Base-by-base conservation (phyloP, 2,797 vertebrate species). In the Manis crassicaudata region DNA sequence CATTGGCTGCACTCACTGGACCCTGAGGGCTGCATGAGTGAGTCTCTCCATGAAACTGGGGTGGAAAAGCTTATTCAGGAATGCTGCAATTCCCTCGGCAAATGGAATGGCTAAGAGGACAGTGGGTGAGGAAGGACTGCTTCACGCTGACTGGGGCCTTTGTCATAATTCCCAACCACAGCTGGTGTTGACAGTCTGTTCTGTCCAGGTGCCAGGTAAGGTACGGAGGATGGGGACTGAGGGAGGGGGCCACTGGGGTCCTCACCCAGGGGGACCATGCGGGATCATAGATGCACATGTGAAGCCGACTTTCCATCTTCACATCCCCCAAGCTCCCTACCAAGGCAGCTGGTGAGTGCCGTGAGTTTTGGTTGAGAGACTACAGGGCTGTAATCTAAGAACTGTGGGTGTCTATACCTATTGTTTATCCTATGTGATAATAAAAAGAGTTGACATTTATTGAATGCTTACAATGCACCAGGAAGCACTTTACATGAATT, bases 361-460 rank as follows among this genome's bases (percentile, higher is more conserved):
- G 43, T 1, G 27, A n/a, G 65, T 29, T 43, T 73, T 8, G 43
- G 40, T 4, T 46, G 68, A 86, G 21, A 5, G 29, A 54, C 27
- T 6, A 60, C 54, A 18, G 23, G 29, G 17, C 10, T 65, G 67
- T n/a, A 52, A 43, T 50, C 60, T 67, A 76, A 76, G 29, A 18
- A 32, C 23, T 10, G 5, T 52, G 40, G n/a, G 13, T 32, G 13
- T 35, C 54, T 88, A 3, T 52, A 65, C 40, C 73, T 80, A n/a
- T 35, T 60, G n/a, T 60, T 60, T 89, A 63, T 73, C 60, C 35
- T 27, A 2, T 27, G 21, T 79, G 79, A 79, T 76, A n/a, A 65
- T 43, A 79, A 68, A 96, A 72, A 80, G 25, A 84, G 58, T 43
- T 67, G 37, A 67, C 40, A 35, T 27, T 77, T 72, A 46, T 14